A percentile compares a stretch with the other conserved stretches of the same genome.
phyloP scores from a whole-genome alignment of 2,113 vertebrate genomes.

The Burhinus oedicnemus region DNA sequence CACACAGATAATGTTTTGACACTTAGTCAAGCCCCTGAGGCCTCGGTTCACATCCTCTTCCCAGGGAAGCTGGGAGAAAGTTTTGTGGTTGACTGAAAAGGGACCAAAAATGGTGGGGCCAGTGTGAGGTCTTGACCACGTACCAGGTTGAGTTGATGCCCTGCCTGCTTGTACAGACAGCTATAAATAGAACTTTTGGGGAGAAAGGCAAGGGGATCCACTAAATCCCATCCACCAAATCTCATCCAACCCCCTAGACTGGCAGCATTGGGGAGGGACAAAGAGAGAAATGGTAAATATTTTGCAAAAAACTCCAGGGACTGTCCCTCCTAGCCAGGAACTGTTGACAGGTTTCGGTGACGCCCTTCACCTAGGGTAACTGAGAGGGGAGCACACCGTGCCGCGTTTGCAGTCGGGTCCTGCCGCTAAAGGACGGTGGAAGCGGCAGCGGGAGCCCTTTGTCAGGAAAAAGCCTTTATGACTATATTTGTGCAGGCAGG shows the following conservation, averaged over 20 bases:
- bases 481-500: constrained; percentile 54
- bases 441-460: neutral
- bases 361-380: constrained; percentile 27
- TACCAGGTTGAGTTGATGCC: too few species aligned
- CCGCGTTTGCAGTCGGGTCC: fast-evolving
- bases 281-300: neutral
- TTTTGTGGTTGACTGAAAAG: neutral
- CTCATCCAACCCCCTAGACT: fast-evolving
- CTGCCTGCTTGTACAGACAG: neutral
- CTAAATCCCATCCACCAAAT: neutral
- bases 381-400: neutral
- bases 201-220: neutral
- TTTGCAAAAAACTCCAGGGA: neutral
- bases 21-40: neutral
- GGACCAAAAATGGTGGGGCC: neutral
- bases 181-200: neutral
- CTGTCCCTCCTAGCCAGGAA: constrained; percentile 12
- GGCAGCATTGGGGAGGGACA: neutral
- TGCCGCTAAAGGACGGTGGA: fast-evolving
- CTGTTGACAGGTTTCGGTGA: neutral
- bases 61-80: neutral
- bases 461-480: constrained; percentile 46
- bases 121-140: neutral
- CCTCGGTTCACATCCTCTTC: neutral
- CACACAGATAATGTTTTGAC: neutral